Evolutionary conservation across 1,140 invertebrate genomes (phyloP).

Genomic region (Yoshiicerus persimilis): DNA sequence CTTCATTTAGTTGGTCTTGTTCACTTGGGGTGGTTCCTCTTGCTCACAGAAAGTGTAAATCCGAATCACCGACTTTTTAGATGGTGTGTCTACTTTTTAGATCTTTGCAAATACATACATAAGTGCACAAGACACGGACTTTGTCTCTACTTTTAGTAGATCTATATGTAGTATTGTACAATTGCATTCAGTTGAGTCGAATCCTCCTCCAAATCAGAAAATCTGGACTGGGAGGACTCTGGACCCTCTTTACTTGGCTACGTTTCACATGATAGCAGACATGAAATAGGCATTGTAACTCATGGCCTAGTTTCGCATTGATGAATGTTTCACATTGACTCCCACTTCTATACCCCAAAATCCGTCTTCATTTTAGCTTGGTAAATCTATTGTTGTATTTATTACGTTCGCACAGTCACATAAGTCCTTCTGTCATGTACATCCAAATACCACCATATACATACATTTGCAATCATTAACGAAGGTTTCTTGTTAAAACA

Average conservation of each 20-base stretch:
- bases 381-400: neutral
- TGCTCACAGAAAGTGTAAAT: neutral
- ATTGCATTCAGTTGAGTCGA: neutral
- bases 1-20: slow-evolving; percentile 8
- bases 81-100: neutral
- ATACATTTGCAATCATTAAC: neutral
- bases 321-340: neutral
- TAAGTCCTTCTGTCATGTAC: neutral
- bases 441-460: neutral
- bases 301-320: slow-evolving; percentile 5
- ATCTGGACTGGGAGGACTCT: neutral
- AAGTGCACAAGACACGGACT: neutral
- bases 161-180: neutral
- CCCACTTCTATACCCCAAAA: neutral
- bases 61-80: neutral
- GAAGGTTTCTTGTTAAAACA: neutral
- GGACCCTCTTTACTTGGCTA: slow-evolving; percentile 11
- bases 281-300: neutral
- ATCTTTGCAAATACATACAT: neutral
- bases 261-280: slow-evolving; percentile 4
- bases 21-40: neutral
- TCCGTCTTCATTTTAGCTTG: neutral
- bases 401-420: neutral
- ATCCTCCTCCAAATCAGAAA: neutral
- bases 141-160: neutral